Conservation (phyloP, 2,113 vertebrate species). For the Caretta caretta region DNA sequence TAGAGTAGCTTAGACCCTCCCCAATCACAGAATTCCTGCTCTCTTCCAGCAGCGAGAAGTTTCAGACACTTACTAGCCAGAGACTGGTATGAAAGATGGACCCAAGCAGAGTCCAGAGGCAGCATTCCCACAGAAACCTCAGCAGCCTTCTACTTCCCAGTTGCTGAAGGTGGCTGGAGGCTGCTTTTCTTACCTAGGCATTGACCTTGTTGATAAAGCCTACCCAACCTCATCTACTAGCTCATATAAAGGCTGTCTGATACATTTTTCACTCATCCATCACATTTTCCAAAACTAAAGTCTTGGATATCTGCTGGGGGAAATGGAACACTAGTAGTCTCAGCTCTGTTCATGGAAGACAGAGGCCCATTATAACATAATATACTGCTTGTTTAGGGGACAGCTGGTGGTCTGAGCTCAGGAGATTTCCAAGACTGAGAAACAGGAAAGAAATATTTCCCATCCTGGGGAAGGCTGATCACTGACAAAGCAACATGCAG, state of each 20-base stretch:
- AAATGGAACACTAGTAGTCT: not conserved
- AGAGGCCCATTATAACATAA: not conserved
- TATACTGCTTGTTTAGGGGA: not conserved
- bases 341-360: not conserved
- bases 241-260: not conserved
- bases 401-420: not conserved
- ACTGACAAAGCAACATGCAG: not conserved
- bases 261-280: not conserved
- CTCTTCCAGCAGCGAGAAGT: not conserved
- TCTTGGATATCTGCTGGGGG: not conserved
- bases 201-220: not conserved
- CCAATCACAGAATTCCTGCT: not conserved
- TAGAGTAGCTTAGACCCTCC: slow-evolving; percentile 33
- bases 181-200: not conserved
- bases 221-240: not conserved
- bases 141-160: not conserved
- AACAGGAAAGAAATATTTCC: not conserved
- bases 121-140: not conserved
- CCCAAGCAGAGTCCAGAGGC: not conserved
- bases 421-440: accelerated
- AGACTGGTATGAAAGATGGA: slow-evolving; percentile 40
- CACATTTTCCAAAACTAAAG: not conserved
- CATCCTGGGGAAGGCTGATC: accelerated
- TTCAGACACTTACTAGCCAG: slow-evolving; percentile 38
- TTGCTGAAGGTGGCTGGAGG: not conserved